A percentile compares a stretch with the other conserved stretches of the same genome.
Evolutionary conservation across 2,888 invertebrate genomes (phyloP).

Genomic region (Harmothoe impar): DNA sequence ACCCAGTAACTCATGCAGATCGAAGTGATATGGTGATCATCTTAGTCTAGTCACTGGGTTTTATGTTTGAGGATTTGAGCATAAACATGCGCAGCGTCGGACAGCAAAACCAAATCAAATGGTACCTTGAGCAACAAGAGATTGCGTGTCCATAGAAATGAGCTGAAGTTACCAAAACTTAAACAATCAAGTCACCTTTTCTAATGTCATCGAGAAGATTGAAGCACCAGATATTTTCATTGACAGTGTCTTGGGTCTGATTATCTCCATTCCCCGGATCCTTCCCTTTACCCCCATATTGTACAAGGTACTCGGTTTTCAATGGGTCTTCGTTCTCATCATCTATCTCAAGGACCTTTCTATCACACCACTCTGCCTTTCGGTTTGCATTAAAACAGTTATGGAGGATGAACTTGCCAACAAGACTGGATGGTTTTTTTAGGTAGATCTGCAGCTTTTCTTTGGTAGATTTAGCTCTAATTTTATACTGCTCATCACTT

Average conservation of each 20-base stretch:
- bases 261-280: not conserved
- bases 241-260: no score
- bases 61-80: no score
- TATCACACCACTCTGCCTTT: no score
- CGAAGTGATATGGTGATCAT: no score
- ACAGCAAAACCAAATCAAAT: no score
- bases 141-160: no score
- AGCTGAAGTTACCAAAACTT: no score
- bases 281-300: not conserved
- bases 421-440: not conserved
- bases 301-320: not conserved
- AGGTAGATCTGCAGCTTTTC: not conserved
- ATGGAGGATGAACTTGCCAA: not conserved
- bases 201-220: not conserved
- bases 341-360: not conserved
- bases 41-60: no score
- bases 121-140: no score
- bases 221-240: not conserved
- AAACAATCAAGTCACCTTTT: not conserved
- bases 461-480: not conserved
- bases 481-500: not conserved
- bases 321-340: not conserved
- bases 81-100: no score
- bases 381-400: not conserved
- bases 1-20: no score